A percentile compares a stretch with the other conserved stretches of the same genome.
These are phyloP conservation scores for Psittacula derbiana DNA, from an alignment of 2,797 vertebrate genomes.

Conservation along the genomic window DNA sequence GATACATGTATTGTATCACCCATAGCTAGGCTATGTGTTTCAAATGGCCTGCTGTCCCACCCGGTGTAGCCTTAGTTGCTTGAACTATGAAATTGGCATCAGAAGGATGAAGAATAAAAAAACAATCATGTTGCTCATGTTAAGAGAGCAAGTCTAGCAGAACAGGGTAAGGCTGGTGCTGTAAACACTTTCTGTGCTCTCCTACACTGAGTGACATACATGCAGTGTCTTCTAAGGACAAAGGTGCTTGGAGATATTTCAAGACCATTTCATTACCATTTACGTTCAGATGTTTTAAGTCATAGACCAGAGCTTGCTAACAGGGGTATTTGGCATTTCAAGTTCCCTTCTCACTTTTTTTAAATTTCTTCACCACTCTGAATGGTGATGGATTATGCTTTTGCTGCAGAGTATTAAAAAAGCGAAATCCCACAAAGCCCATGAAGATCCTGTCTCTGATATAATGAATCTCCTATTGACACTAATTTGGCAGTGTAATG, in stretches of 20 bases:
- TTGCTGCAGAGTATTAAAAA: background rate
- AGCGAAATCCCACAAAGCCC: background rate
- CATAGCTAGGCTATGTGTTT: background rate
- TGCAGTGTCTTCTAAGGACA: background rate
- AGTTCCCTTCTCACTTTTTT: background rate
- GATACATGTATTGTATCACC: background rate
- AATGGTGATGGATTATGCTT: background rate
- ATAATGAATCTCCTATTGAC: constrained; percentile 13
- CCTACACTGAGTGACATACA: background rate
- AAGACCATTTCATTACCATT: background rate
- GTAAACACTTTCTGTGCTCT: background rate
- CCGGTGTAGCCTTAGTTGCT: background rate
- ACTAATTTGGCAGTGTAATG: background rate
- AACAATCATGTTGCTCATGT: background rate
- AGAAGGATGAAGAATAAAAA: background rate
- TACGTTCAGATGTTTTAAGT: background rate
- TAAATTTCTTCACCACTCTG: background rate
- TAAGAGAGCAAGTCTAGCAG: background rate
- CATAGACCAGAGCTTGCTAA: background rate
- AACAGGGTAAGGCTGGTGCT: background rate
- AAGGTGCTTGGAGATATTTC: background rate
- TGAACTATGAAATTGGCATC: constrained; percentile 12
- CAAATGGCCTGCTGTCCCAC: background rate
- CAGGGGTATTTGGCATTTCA: background rate
- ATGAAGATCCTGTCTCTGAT: background rate